Evolutionary conservation across 2,888 invertebrate genomes (phyloP), one percentile per base, ranked within the genome.

Genomic region (Aporophyla nigra): DNA sequence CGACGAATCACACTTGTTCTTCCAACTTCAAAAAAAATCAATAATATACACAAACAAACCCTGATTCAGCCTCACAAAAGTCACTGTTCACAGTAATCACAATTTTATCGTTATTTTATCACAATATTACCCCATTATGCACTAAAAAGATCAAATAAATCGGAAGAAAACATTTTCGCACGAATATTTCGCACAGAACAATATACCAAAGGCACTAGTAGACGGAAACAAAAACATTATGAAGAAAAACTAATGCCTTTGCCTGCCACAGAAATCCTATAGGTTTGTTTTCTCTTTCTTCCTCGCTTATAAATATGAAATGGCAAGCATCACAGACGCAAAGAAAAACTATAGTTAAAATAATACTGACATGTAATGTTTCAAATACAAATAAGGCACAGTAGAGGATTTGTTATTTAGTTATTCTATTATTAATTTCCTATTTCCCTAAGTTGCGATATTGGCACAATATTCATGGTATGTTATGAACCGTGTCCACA

Each of bases 11-110:
- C 77, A 71, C 59, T 61, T 27, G 33, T 61, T 51, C 66, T n/a
- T 24, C 9, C 4, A 62, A 68, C 68, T 76, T 71, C 12, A 67
- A 78, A 77, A 76, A 87, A 82, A 87, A 87, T 87, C 86, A 82
- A 87, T 87, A 87, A 65, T 12, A 46, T 7, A 69, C 75, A 79
- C 77, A 82, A 78, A 87, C 86, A 86, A 74, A 76, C 82, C 80
- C 67, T 71, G 49, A 51, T 74, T 81, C 43, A 61, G 69, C 27
- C 43, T 68, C 24, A 68, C 16, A 0, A 51, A 54, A 61, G 54
- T 54, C 69, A 59, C 56, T 63, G 63, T 27, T 53, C 53, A 70
- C 61, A 33, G 40, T n/a, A 7, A 33, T 53, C 53, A 70, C 61
- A 33, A 46, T n/a, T 10, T 53, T 40, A 59, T 2, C 33, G 16